These are phyloP conservation scores for Podiceps cristatus DNA, from an alignment of 2,113 vertebrate genomes.

Conservation along the genomic window DNA sequence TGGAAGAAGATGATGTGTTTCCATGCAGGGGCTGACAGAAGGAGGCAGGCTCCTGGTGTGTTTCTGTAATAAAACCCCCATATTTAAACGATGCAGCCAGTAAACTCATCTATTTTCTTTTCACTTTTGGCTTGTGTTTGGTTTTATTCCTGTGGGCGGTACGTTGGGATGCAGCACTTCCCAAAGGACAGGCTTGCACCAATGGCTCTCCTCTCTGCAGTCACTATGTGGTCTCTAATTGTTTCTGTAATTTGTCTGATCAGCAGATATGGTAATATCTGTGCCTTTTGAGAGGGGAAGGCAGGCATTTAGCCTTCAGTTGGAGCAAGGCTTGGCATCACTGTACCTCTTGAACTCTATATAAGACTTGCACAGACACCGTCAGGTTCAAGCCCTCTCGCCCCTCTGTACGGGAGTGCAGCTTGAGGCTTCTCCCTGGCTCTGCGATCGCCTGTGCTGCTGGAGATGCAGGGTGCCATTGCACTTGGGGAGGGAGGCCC, in stretches of 20 bases:
- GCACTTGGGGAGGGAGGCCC: neutral
- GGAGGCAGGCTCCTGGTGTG: neutral
- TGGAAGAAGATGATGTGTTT: neutral
- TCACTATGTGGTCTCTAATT: neutral
- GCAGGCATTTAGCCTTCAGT: neutral
- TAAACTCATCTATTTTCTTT: neutral
- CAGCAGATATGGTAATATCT: neutral
- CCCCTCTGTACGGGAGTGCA: neutral
- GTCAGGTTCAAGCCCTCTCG: neutral
- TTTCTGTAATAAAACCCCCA: neutral
- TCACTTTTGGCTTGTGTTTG: neutral
- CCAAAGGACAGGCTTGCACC: neutral
- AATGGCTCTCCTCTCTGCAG: neutral
- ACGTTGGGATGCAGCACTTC: neutral
- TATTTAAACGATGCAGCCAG: neutral
- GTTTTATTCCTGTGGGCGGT: neutral
- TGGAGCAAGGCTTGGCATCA: neutral
- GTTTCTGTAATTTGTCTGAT: neutral
- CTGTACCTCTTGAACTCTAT: neutral
- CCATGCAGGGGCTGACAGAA: neutral
- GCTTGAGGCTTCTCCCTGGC: neutral
- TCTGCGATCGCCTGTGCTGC: accelerated
- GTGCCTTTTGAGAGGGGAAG: neutral
- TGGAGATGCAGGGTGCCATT: neutral
- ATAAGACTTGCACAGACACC: neutral